These are phyloP conservation scores for Eupithecia subumbrata DNA, from an alignment of 2,888 invertebrate genomes.

Conservation along the genomic window DNA sequence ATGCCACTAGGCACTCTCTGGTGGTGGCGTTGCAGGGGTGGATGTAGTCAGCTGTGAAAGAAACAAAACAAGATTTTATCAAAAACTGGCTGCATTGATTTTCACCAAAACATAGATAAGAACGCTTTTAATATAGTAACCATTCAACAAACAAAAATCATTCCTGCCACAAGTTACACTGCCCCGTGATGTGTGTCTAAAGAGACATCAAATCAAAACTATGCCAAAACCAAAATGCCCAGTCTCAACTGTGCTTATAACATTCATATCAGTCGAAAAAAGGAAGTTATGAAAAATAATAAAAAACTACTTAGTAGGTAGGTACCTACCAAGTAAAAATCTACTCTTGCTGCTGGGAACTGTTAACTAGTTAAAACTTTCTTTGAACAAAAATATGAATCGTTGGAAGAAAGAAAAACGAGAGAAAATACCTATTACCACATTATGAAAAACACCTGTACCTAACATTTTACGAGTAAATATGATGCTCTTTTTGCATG, in stretches of 20 bases:
- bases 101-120: background rate
- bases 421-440: background rate
- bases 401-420: background rate
- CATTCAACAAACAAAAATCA: background rate
- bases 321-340: background rate
- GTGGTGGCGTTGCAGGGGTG: conserved; percentile 70
- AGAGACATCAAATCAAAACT: background rate
- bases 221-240: background rate
- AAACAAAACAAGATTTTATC: background rate
- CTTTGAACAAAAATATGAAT: background rate
- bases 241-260: too few species aligned
- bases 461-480: too few species aligned
- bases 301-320: background rate
- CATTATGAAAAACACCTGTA: background rate
- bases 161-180: background rate
- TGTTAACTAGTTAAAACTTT: background rate
- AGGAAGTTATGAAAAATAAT: background rate
- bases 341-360: background rate
- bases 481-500: background rate
- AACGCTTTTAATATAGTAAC: background rate
- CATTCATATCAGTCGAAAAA: background rate
- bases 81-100: background rate
- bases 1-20: conserved; percentile 63
- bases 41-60: conserved; percentile 68
- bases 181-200: background rate